phyloP scores from a whole-genome alignment of 2,888 invertebrate species.

The Campoletis raptor region DNA sequence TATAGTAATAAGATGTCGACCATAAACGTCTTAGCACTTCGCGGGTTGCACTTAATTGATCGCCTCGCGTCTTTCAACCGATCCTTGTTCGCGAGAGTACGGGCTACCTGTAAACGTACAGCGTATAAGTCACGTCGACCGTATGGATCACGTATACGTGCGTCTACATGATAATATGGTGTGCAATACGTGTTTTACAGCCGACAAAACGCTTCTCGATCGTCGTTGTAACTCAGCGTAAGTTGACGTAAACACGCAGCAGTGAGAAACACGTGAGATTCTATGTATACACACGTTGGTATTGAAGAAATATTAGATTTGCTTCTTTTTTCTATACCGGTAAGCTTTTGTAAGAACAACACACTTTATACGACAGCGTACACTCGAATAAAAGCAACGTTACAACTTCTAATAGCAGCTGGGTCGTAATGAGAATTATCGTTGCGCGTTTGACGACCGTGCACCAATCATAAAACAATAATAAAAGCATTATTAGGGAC shows the following conservation, averaged over 20 bases:
- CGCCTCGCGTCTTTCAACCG: conserved; percentile 70
- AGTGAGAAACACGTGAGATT: conserved; percentile 34
- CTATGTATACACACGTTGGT: conserved; percentile 10
- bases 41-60: conserved; percentile 83
- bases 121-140: conserved; percentile 59
- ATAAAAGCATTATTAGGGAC: conserved; percentile 48
- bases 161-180: conserved; percentile 50
- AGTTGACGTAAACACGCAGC: conserved; percentile 21
- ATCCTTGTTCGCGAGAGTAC: conserved; percentile 59
- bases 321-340: neutral
- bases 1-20: conserved; percentile 82
- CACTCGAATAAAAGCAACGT: conserved; percentile 11
- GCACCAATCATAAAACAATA: conserved; percentile 48
- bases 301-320: conserved; percentile 1
- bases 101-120: conserved; percentile 50
- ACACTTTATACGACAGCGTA: conserved; percentile 1
- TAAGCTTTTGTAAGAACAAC: conserved; percentile 19
- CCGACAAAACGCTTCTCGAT: conserved; percentile 36
- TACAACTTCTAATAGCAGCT: conserved; percentile 41
- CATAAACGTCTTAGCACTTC: conserved; percentile 84
- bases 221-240: conserved; percentile 53
- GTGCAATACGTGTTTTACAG: conserved; percentile 38
- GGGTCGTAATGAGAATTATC: conserved; percentile 40
- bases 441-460: conserved; percentile 12
- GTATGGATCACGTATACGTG: conserved; percentile 22